These are phyloP conservation scores for Aulostomus chinensis DNA, from an alignment of 2,797 vertebrate genomes.

Conservation along the genomic window DNA sequence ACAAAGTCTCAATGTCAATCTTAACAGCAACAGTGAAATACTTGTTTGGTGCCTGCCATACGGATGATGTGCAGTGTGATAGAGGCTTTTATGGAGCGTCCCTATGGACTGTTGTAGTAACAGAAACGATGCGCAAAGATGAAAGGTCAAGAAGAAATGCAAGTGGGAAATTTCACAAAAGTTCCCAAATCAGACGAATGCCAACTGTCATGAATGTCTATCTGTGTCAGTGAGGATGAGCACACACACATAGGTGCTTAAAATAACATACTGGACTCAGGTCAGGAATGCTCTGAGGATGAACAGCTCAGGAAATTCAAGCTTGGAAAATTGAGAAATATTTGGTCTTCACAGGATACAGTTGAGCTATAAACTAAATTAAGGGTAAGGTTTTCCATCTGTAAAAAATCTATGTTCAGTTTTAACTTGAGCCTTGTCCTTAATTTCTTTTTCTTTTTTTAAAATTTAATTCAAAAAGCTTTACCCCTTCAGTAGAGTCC, in stretches of 20 bases:
- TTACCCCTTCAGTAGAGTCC: too few species aligned
- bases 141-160: slow-evolving; percentile 29
- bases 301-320: neutral
- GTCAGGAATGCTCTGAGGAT: slow-evolving; percentile 9
- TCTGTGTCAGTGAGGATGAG: slow-evolving; percentile 14
- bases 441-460: too few species aligned
- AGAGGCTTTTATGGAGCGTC: neutral
- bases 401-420: neutral
- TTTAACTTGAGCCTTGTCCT: too few species aligned
- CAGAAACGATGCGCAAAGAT: neutral
- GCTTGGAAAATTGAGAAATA: slow-evolving; percentile 1
- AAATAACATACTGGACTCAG: slow-evolving; percentile 30
- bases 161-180: slow-evolving; percentile 23
- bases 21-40: neutral
- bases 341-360: neutral
- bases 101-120: slow-evolving; percentile 1
- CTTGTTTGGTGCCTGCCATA: slow-evolving; percentile 6
- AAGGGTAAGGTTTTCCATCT: neutral
- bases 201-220: slow-evolving; percentile 1
- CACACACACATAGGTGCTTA: slow-evolving; percentile 12
- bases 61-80: slow-evolving; percentile 7
- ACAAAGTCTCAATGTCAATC: neutral
- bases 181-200: slow-evolving; percentile 7
- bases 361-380: neutral
- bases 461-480: too few species aligned